phyloP scores from a whole-genome alignment of 2,888 invertebrate species.

The Nomada ferruginata region DNA sequence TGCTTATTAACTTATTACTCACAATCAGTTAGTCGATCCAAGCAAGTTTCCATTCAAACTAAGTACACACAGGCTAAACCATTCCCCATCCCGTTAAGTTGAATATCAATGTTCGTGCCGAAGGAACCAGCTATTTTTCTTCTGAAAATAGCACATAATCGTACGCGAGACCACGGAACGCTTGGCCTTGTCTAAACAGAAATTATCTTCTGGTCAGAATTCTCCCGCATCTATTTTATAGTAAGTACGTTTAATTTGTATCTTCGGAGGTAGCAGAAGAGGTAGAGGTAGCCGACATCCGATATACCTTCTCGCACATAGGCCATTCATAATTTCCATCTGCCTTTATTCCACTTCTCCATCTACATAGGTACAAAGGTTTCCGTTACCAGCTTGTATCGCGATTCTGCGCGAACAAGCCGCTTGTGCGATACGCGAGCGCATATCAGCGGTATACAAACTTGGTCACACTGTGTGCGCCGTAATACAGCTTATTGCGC shows the following conservation, averaged over 20 bases:
- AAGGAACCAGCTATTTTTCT: slow-evolving; percentile 50
- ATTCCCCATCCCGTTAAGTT: not conserved
- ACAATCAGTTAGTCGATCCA: slow-evolving; percentile 40
- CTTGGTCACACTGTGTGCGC: slow-evolving; percentile 13
- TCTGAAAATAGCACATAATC: slow-evolving; percentile 45
- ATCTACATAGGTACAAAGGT: not conserved
- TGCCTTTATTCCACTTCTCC: slow-evolving; percentile 8
- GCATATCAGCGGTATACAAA: too few species aligned
- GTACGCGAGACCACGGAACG: slow-evolving; percentile 34
- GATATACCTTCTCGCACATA: slow-evolving; percentile 19
- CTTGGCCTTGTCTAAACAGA: slow-evolving; percentile 49
- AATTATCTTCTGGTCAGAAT: slow-evolving; percentile 21
- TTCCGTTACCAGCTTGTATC: not conserved
- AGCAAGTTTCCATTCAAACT: slow-evolving; percentile 63
- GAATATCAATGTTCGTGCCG: slow-evolving; percentile 3
- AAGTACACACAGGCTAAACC: slow-evolving; percentile 46
- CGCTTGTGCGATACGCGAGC: not conserved
- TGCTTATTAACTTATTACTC: slow-evolving; percentile 79
- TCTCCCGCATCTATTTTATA: slow-evolving; percentile 1
- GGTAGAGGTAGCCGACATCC: too few species aligned
- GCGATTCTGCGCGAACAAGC: not conserved
- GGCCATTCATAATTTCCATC: slow-evolving; percentile 51
- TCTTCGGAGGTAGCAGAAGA: too few species aligned
- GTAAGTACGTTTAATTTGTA: too few species aligned
- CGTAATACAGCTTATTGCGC: slow-evolving; percentile 32